phyloP scores from a whole-genome alignment of 2,113 vertebrate genomes.

The Lathamus discolor region DNA sequence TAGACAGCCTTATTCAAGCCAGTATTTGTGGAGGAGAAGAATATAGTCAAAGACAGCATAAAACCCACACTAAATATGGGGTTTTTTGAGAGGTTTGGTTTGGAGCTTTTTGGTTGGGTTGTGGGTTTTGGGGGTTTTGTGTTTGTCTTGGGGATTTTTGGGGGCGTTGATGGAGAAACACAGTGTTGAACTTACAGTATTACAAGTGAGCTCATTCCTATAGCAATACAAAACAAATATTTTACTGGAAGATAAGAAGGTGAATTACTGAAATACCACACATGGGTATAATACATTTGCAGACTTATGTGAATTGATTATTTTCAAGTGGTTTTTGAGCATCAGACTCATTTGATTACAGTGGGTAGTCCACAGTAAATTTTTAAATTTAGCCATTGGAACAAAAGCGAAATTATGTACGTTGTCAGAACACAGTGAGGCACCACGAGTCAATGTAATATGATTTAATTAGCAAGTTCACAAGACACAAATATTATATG shows the following conservation, averaged over 20 bases:
- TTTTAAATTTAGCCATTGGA: neutral
- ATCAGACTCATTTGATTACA: neutral
- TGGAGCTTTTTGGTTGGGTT: neutral
- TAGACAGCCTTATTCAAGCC: conserved; percentile 44
- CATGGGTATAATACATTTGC: neutral
- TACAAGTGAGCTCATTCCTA: neutral
- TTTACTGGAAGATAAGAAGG: neutral
- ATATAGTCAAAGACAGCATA: fast-evolving
- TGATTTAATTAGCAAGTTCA: conserved; percentile 39
- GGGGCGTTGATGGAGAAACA: neutral
- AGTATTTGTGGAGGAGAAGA: fast-evolving
- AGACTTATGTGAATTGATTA: neutral
- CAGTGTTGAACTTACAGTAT: neutral
- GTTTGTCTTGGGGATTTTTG: neutral
- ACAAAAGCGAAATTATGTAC: neutral
- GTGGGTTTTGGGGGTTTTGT: neutral
- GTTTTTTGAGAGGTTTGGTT: neutral
- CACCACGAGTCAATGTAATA: conserved; percentile 11
- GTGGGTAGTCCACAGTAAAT: neutral
- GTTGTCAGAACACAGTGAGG: neutral
- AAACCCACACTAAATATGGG: neutral
- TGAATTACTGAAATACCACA: neutral
- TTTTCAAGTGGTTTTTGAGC: neutral
- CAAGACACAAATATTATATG: neutral
- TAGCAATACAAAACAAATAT: neutral